Percentiles rank a stretch among this genome's conserved stretches.
Conservation (phyloP, 2,888 invertebrate species). For the Morinoia aosen region DNA sequence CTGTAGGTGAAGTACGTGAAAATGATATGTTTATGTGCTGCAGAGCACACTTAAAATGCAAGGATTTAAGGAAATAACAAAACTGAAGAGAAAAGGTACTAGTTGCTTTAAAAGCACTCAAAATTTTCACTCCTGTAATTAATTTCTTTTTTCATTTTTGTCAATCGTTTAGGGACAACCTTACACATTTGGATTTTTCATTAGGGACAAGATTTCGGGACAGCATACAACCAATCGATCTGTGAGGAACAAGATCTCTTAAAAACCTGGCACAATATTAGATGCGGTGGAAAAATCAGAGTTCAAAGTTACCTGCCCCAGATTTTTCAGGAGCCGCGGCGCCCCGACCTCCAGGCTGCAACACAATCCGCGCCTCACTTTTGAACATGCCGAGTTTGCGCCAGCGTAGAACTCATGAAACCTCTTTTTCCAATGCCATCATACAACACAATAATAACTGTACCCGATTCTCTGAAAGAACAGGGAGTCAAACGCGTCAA, state of each 20-base stretch:
- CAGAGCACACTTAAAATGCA: neutral
- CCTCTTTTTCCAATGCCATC: neutral
- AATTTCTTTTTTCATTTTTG: neutral
- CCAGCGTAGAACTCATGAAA: slow-evolving; percentile 2
- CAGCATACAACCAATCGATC: neutral
- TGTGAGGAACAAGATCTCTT: neutral
- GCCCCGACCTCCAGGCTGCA: slow-evolving; percentile 41
- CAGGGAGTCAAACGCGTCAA: neutral
- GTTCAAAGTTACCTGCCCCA: slow-evolving; percentile 6
- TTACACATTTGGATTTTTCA: neutral
- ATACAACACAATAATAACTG: neutral
- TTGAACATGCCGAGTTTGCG: slow-evolving; percentile 54
- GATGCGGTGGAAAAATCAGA: neutral
- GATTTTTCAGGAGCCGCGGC: neutral
- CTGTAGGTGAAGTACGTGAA: neutral
- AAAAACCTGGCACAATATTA: neutral
- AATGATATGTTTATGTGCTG: neutral
- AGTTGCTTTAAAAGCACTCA: neutral
- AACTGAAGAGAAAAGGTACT: neutral
- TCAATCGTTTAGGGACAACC: neutral
- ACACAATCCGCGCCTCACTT: slow-evolving; percentile 57
- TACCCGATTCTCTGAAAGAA: neutral
- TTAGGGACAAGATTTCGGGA: neutral
- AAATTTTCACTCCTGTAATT: neutral
- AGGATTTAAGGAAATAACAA: neutral